Evolutionary conservation across 2,113 vertebrate species (phyloP).

Genomic region (Oxyruncus cristatus): DNA sequence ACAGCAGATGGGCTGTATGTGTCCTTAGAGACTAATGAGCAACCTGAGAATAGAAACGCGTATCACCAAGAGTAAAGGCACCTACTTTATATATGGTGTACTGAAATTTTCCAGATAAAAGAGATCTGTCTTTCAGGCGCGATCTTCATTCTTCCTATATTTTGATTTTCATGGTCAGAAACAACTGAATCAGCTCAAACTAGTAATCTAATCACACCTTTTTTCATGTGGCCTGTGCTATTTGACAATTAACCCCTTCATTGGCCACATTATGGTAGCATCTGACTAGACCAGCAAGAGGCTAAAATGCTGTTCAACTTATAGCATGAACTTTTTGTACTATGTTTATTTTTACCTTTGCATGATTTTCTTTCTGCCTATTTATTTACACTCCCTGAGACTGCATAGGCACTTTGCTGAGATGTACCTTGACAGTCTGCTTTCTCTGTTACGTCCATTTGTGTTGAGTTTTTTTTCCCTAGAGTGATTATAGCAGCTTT

Average conservation of each 20-base stretch:
- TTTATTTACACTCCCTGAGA: background rate
- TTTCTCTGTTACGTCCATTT: background rate
- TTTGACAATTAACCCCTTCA: background rate
- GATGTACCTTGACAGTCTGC: background rate
- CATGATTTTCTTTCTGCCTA: background rate
- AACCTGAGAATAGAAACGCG: background rate
- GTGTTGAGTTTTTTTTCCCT: background rate
- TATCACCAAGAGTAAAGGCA: background rate
- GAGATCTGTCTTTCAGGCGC: background rate
- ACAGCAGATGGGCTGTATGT: background rate
- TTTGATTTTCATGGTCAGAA: background rate
- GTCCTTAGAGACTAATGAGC: background rate
- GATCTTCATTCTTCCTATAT: background rate
- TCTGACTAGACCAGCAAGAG: background rate
- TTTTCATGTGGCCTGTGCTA: background rate
- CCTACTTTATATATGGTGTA: rapidly evolving
- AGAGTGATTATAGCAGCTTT: background rate
- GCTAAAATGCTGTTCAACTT: background rate
- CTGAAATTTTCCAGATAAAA: background rate
- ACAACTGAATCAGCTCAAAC: background rate
- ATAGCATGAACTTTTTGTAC: background rate
- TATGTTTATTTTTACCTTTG: background rate
- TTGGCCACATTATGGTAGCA: background rate
- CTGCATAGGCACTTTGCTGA: background rate
- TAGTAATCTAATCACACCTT: background rate